Evolutionary conservation across 2,113 vertebrate genomes (phyloP), one percentile per base, ranked within the genome.

Genomic region (Clupea harengus): DNA sequence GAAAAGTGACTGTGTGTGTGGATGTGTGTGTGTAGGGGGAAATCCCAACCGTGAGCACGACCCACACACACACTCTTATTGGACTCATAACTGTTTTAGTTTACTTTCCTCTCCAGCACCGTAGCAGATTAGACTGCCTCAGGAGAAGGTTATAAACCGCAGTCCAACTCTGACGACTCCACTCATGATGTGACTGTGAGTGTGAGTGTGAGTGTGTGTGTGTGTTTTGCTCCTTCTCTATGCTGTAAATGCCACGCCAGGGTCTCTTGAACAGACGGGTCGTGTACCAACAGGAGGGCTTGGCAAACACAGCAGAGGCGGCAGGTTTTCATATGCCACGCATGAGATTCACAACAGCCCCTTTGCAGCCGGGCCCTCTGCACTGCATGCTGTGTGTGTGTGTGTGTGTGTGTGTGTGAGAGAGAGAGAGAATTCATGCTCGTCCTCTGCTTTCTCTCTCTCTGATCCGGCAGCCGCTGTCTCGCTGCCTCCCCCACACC

Each of bases 31-130:
- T 67, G 60, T 67, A 6, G 28, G 10, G 64, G 13, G 72, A 4
- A 85, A 20, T 85, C 83, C 83, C 47, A 67, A 83, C 86, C 83
- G 81, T 80, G 25, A 88, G 84, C 57, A 84, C 81, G 82, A 87
- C 45, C 81, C 82, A 78, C 72, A 78, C 72, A 78, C 72, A 81
- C 28, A 78, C 75, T 85, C 4, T 84, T 86, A 78, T 83, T 81
- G 5, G 57, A 81, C n/a, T 3, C 17, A 50, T 39, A 28, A 82
- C 6, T 5, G 32, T 54, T 39, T 81, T 87, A 82, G 13, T 84
- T 84, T 84, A 78, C 81, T 89, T 89, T 84, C 45, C 80, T 84
- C 46, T 82, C 25, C 45, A 80, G 45, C 82, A 57, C 67, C 85
- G 84, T 39, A 67, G 18, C n/a, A 28, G 85, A 67, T 85, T 84